Evolutionary conservation across 2,797 vertebrate genomes (phyloP), one percentile per base, ranked within the genome.

Genomic region (Epinephelus awoara): DNA sequence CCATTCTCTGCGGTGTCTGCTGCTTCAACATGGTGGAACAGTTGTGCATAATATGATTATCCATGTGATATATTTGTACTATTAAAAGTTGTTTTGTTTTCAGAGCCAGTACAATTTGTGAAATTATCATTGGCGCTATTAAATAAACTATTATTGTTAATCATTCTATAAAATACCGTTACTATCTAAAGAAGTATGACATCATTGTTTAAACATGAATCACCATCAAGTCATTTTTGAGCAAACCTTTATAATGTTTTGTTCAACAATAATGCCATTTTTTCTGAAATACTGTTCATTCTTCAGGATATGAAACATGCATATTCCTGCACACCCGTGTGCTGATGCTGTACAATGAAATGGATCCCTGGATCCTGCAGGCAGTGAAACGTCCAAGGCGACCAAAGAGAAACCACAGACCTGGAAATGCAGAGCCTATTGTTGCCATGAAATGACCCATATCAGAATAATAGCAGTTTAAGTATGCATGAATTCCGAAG

Each of bases 391-490:
- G 42, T 72, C 76, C 67, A 81, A 67, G 38, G 76, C 86, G 73
- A 89, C 82, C 61, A 70, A 81, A 74, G 72, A 71, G 38, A 82
- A 88, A 82, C 67, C 76, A 72, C 72, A 77, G 69, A 81, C 77
- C 82, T 88, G 89, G 82, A 82, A 84, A 76, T 56, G 77, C 64
- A 65, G 68, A 62, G 68, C 47, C 67, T 67, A 89, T 93, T 92
- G 89, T 91, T 85, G 58, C 83, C 87, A 88, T 85, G 84, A 90
- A 93, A 92, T 93, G 89, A 93, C 90, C 92, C 92, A 79, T 89
- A 87, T 86, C 89, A 72, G 84, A 91, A 93, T 90, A 92, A 93
- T 88, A 77, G 81, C 85, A 79, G 83, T 91, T 93, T 89, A 91
- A 87, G 83, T 88, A 92, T 92, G 89, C 89, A 93, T 93, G 88